These are phyloP conservation scores for Sinocyclocheilus maitianheensis DNA, from an alignment of 2,113 vertebrate species.

Conservation along the genomic window DNA sequence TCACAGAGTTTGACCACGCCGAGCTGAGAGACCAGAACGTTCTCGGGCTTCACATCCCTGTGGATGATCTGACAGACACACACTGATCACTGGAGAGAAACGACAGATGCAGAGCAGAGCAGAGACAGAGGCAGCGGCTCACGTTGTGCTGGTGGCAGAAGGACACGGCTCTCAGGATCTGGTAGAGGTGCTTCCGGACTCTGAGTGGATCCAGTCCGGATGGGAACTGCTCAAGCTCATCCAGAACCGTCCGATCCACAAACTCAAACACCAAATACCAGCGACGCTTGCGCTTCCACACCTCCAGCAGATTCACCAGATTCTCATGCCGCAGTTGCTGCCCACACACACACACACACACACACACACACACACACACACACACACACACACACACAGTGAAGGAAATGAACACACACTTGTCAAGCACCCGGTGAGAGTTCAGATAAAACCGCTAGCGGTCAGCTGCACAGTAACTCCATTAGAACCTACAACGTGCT, in stretches of 20 bases:
- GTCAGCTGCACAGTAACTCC: no score
- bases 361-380: no score
- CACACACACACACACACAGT: no score
- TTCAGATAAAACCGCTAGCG: no score
- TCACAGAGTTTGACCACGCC: slow-evolving; percentile 91
- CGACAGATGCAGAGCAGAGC: neutral
- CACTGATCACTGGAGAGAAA: no score
- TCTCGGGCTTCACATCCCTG: slow-evolving; percentile 91
- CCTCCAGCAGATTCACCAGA: slow-evolving; percentile 88
- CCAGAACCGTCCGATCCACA: slow-evolving; percentile 86
- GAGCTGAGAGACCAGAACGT: slow-evolving; percentile 86
- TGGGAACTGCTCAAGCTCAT: slow-evolving; percentile 83
- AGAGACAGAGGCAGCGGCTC: slow-evolving; percentile 47
- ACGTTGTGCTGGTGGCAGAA: slow-evolving; percentile 92
- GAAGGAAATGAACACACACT: no score
- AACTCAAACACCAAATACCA: slow-evolving; percentile 94
- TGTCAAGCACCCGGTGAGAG: no score
- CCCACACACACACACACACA: slow-evolving; percentile 17
- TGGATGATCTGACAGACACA: slow-evolving; percentile 83
- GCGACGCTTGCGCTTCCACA: slow-evolving; percentile 83
- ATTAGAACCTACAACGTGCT: no score
- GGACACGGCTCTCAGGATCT: slow-evolving; percentile 82
- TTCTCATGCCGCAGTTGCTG: slow-evolving; percentile 92
- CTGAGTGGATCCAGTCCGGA: slow-evolving; percentile 77
- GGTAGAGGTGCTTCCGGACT: slow-evolving; percentile 81